These are phyloP conservation scores for Tetraodon nigroviridis DNA, from an alignment of 2,113 vertebrate species.

Conservation along the genomic window DNA sequence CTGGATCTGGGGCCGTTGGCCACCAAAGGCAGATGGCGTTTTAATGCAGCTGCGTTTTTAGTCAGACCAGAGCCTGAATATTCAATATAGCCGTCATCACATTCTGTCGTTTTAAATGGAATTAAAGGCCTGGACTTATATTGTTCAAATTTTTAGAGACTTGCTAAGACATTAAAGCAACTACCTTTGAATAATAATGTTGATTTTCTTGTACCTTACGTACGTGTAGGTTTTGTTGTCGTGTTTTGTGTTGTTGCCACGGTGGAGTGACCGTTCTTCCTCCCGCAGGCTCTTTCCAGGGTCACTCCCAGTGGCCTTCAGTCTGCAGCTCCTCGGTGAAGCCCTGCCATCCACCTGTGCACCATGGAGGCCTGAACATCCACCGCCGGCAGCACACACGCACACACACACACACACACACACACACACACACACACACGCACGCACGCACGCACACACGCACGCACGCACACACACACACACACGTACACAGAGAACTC, in stretches of 20 bases:
- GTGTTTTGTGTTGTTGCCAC: neutral
- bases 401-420: constrained; percentile 19
- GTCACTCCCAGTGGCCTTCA: constrained; percentile 92
- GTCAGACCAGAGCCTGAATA: too few relatives aligned
- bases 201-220: too few relatives aligned
- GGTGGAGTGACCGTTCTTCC: neutral
- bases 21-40: too few relatives aligned
- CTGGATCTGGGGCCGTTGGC: too few relatives aligned
- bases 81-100: too few relatives aligned
- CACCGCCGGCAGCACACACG: constrained; percentile 72
- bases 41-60: too few relatives aligned
- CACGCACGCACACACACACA: constrained; percentile 20
- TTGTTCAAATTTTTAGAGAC: too few relatives aligned
- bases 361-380: constrained; percentile 80
- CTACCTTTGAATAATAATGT: too few relatives aligned
- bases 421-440: constrained; percentile 24
- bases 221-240: too few relatives aligned
- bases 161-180: too few relatives aligned
- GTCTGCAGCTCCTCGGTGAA: constrained; percentile 94
- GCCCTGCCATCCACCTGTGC: constrained; percentile 44
- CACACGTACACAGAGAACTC: constrained; percentile 26
- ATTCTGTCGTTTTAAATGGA: too few relatives aligned
- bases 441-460: constrained; percentile 16
- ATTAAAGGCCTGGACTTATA: too few relatives aligned
- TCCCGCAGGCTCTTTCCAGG: constrained; percentile 86